phyloP scores from a whole-genome alignment of 1,140 invertebrate species.

The Alviniconcha marisindica region DNA sequence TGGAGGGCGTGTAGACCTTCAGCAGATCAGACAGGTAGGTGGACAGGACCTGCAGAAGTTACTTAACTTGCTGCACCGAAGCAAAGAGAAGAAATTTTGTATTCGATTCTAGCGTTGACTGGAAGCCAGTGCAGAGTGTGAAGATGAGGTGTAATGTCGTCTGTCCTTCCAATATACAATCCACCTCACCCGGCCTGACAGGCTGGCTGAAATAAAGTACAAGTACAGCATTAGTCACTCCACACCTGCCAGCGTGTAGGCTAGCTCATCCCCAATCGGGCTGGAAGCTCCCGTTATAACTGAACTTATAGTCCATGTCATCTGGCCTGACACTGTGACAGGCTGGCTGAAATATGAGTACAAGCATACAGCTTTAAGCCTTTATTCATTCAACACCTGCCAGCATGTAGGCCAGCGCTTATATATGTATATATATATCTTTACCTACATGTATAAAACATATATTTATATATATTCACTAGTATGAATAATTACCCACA shows the following conservation, averaged over 20 bases:
- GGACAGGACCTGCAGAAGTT: neutral
- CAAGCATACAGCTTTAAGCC: too few species aligned
- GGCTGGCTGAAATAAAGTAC: constrained; percentile 51
- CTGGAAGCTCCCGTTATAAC: constrained; percentile 92
- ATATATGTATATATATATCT: too few species aligned
- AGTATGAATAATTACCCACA: too few species aligned
- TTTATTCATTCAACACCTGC: constrained; percentile 77
- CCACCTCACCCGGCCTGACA: too few species aligned
- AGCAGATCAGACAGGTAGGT: neutral
- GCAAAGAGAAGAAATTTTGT: too few species aligned
- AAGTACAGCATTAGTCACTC: too few species aligned
- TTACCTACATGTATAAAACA: too few species aligned
- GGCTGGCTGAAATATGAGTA: constrained; percentile 52
- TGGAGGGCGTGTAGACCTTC: neutral
- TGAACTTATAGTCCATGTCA: constrained; percentile 95
- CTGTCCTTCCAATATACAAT: too few species aligned
- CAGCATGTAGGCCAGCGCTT: constrained; percentile 84
- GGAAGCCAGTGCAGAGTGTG: too few species aligned
- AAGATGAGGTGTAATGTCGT: too few species aligned
- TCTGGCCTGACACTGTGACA: constrained; percentile 86
- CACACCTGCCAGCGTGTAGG: constrained; percentile 81
- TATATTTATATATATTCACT: too few species aligned
- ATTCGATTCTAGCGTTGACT: too few species aligned
- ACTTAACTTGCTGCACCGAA: neutral
- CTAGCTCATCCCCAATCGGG: constrained; percentile 90